Evolutionary conservation across 2,888 invertebrate species (phyloP).

Genomic region (Oligia fasciuncula): DNA sequence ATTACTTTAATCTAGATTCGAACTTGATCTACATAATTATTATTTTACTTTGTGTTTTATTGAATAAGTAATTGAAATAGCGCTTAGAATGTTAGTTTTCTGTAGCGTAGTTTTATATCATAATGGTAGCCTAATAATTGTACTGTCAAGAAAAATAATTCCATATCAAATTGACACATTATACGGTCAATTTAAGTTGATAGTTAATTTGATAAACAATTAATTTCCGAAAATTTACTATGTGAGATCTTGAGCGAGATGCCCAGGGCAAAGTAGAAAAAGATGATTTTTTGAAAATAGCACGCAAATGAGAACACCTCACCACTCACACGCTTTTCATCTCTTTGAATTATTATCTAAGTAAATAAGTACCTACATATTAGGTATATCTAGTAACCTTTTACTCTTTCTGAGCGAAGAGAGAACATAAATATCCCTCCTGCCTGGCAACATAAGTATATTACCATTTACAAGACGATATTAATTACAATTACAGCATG

Average conservation of each 20-base stretch:
- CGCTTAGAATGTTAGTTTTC: background rate
- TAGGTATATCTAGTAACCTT: background rate
- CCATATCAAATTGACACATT: background rate
- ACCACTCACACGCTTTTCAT: background rate
- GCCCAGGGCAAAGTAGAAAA: background rate
- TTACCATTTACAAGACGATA: constrained; percentile 19
- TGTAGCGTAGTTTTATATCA: background rate
- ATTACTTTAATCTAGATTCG: constrained; percentile 5
- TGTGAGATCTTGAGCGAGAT: background rate
- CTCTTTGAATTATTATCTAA: too few relatives aligned
- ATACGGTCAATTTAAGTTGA: background rate
- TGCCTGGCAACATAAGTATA: too few relatives aligned
- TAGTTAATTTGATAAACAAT: background rate
- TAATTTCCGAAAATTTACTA: background rate
- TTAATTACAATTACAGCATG: constrained; percentile 22
- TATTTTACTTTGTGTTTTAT: background rate
- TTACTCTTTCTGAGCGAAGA: background rate
- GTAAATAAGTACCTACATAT: too few relatives aligned
- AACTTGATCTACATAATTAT: background rate
- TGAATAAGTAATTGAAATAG: background rate
- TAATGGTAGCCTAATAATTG: background rate
- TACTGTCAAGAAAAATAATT: background rate
- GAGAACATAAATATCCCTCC: background rate
- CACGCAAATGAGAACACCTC: background rate
- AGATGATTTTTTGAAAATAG: background rate